These are phyloP conservation scores for Rhinatrema bivittatum DNA, from an alignment of 2,797 vertebrate genomes.

Conservation along the genomic window DNA sequence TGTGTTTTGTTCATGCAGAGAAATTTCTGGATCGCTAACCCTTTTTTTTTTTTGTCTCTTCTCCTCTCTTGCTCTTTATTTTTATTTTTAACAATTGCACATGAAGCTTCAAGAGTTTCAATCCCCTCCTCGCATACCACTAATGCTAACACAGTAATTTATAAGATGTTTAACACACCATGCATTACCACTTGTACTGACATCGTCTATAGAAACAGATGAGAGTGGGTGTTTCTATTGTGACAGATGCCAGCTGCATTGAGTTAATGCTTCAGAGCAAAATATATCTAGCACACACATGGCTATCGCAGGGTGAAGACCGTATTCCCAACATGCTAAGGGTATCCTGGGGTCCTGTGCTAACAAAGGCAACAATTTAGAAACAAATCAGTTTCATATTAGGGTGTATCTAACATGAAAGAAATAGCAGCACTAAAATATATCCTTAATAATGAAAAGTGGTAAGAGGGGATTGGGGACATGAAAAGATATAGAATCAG, in stretches of 20 bases:
- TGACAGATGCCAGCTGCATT: constrained; percentile 81
- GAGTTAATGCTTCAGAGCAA: constrained; percentile 72
- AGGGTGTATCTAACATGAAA: constrained; percentile 54
- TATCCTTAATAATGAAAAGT: constrained; percentile 52
- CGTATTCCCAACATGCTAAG: constrained; percentile 56
- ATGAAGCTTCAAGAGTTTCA: constrained; percentile 43
- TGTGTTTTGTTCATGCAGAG: constrained; percentile 28
- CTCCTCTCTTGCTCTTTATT: constrained; percentile 26
- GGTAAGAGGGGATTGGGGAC: constrained; percentile 43
- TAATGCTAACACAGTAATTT: constrained; percentile 78
- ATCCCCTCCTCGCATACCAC: constrained; percentile 83
- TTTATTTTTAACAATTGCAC: constrained; percentile 31
- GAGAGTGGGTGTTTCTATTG: constrained; percentile 71
- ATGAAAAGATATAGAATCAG: constrained; percentile 80
- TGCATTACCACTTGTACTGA: constrained; percentile 79
- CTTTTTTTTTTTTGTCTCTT: constrained; percentile 12
- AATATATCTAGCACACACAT: constrained; percentile 54
- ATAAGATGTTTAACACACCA: constrained; percentile 79
- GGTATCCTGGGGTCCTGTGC: constrained; percentile 44
- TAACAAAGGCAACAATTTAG: constrained; percentile 39
- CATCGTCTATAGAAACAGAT: constrained; percentile 80
- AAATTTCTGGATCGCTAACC: constrained; percentile 35
- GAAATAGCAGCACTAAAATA: constrained; percentile 51
- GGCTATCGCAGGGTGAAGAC: constrained; percentile 51
- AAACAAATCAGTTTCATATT: constrained; percentile 41